Evolutionary conservation across 1,140 invertebrate species (phyloP).

Genomic region (Uloborus diversus): DNA sequence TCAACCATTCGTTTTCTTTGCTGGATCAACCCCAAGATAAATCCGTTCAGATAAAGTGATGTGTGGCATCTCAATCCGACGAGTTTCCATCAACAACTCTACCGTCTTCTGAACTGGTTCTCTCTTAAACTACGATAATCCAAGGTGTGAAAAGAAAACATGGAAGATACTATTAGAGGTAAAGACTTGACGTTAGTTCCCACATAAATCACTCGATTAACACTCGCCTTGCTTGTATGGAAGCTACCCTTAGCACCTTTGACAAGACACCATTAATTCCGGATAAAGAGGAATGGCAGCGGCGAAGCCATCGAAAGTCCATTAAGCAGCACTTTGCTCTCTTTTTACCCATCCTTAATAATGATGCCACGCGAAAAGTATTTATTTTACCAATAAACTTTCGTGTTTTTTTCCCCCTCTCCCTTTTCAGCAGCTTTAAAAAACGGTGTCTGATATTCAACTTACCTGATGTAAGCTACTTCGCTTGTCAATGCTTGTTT

Average conservation of each 20-base stretch:
- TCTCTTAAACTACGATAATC: conserved; percentile 37
- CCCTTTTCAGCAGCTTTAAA: no score
- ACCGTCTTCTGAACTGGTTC: background rate
- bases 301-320: conserved; percentile 39
- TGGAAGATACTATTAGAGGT: conserved; percentile 34
- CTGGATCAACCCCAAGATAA: conserved; percentile 9
- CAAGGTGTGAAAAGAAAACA: conserved; percentile 39
- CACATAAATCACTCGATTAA: conserved; percentile 51
- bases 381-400: conserved; percentile 35
- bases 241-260: conserved; percentile 14
- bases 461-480: no score
- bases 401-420: background rate
- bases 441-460: no score
- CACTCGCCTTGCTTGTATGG: conserved; percentile 24
- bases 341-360: conserved; percentile 13
- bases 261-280: conserved; percentile 49
- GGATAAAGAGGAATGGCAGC: conserved; percentile 32
- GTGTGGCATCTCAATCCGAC: conserved; percentile 22
- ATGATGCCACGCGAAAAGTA: conserved; percentile 30
- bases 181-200: conserved; percentile 24
- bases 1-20: no score
- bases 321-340: conserved; percentile 42
- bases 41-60: conserved; percentile 19
- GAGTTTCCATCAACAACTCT: background rate
- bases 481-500: no score